Evolutionary conservation across 2,888 invertebrate genomes (phyloP), one percentile per base, ranked within the genome.

Genomic region (Tetheella fluctuosa): DNA sequence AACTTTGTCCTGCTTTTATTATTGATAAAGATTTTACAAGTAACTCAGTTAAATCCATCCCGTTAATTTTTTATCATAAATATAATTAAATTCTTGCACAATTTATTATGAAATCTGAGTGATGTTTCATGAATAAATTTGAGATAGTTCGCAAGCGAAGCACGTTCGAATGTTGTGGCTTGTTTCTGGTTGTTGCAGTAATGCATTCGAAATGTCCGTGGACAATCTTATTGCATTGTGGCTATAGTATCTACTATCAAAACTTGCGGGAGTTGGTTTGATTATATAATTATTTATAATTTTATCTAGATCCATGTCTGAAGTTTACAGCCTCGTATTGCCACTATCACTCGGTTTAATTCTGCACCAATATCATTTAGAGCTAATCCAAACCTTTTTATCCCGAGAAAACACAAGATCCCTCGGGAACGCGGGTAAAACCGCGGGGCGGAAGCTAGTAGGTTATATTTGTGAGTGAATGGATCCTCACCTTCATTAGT

Each of bases 401-500:
- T n/a, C n/a, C n/a, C n/a, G n/a, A n/a, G n/a, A n/a, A n/a, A n/a
- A n/a, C n/a, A n/a, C n/a, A n/a, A n/a, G n/a, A n/a, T n/a, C n/a
- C n/a, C n/a, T n/a, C n/a, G n/a, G n/a, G n/a, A n/a, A n/a, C n/a
- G n/a, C n/a, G n/a, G n/a, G n/a, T n/a, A n/a, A n/a, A n/a, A n/a
- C n/a, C n/a, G n/a, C n/a, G n/a, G n/a, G n/a, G n/a, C n/a, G n/a
- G n/a, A n/a, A n/a, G n/a, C n/a, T n/a, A n/a, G n/a, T n/a, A n/a
- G n/a, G n/a, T n/a, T n/a, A 70, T 70, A 73, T 70, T 72, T 61
- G 10, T 67, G 69, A 67, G 71, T 71, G 70, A 48, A 17, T 20
- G 7, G 7, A 7, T 48, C 20, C 73, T 62, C 55, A 71, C 76
- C 68, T 73, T 83, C 81, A 79, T 84, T 84, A 83, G 73, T 79